Evolutionary conservation across 2,797 vertebrate species (phyloP), one percentile per base, ranked within the genome.

Genomic region (Falco novaeseelandiae): DNA sequence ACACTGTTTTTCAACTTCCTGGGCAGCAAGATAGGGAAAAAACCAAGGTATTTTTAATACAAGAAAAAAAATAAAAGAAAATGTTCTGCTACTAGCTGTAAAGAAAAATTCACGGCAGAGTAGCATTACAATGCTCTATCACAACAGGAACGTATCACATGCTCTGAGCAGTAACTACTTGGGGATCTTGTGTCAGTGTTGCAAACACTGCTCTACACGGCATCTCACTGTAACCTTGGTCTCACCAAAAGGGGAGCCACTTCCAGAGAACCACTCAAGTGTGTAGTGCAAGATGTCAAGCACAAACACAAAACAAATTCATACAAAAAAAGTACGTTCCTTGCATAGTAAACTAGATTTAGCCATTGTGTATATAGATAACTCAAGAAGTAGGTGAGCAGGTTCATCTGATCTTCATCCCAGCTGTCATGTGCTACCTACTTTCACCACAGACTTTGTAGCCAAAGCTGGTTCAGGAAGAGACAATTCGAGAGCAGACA

Each of bases 1-100:
- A 96, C 99, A 99, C 40, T 98, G 98, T 54, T 99, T 99, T 96
- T 99, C 99, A 92, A 99, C 99, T 96, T 99, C 99, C 99, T 99
- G 57, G 59, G 26, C 34, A 95, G 67, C 52, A 87, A 91, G 14
- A n/a, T 16, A 81, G 49, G 10, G 25, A 8, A 49, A 40, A 46
- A 63, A 84, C 82, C 5, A 78, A 2, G 3, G 18, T 59, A 42
- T 32, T 77, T 87, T 89, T 67, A 63, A 83, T 14, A 8, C 0
- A 15, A 20, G 9, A 20, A 25, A 18, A 23, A 8, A 2, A 26
- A 12, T 17, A 55, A 91, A 83, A 70, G 1, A 46, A 52, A 55
- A 36, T 1, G 0, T 59, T 77, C 59, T 66, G 52, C 51, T 82
- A 44, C 16, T 34, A 44, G 13, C 25, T 52, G 34, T 34, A n/a